Base-by-base conservation (phyloP, 2,113 vertebrate genomes). In the Hyperopisus bebe region DNA sequence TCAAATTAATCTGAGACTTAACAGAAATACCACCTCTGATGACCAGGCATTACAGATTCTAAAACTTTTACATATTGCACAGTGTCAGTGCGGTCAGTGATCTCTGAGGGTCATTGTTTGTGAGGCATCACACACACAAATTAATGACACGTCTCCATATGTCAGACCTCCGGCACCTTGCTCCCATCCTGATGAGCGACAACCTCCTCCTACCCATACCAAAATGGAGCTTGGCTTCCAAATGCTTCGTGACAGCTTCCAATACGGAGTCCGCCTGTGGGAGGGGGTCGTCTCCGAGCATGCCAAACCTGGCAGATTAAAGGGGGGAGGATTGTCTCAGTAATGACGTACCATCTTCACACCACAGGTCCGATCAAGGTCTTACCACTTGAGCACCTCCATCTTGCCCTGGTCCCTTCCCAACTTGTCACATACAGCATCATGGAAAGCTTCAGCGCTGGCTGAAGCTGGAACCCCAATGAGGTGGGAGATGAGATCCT, bases 201-300 rank as follows among this genome's bases (percentile, higher is more conserved):
- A 4, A 31, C n/a, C 31, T 19, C 53, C 53, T 24, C 53, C 31
- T 31, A 77, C 7, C 89, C 96, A 90, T 96, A 99, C 98, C 97
- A 46, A 95, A 99, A 21, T 96, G 95, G 15, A 99, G 95, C 88
- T 96, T 98, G 42, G 89, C 92, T 91, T 97, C 98, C 94, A 99
- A 95, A 92, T 99, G 97, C 92, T 97, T 99, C 46, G 98, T 95
- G 44, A 99, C 93, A 1, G 98, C 96, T 1, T 93, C 96, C 48
- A 99, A 94, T 42, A 98, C 89, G 17, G 96, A 97, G 62, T 97
- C 96, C 5, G 97, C 97, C 19, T 90, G 94, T 88, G 97, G 97
- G 70, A 98, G 97, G 0, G 92, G 90, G 9, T 97, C 97, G 17
- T 98, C 97, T 77, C 96, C 95, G 90, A 99, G 27, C 93, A 99